Evolutionary conservation across 2,113 vertebrate genomes (phyloP), one percentile per base, ranked within the genome.

Genomic region (Baryphthengus martii): DNA sequence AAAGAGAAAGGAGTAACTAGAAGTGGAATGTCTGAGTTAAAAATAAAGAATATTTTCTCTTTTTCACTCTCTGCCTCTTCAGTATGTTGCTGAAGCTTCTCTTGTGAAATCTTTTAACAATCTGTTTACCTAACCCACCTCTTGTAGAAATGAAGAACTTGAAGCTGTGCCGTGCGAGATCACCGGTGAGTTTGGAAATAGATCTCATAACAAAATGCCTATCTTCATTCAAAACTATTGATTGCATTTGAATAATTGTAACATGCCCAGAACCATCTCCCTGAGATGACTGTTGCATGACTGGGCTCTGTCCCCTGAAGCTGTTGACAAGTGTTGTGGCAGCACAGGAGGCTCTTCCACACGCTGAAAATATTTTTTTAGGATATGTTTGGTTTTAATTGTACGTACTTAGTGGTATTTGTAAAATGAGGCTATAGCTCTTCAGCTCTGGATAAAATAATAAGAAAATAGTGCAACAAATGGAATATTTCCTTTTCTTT

Each of bases 131-230:
- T 82, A 44, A 50, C 53, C 21, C 28, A 11, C n/a, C 49, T 76
- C 80, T 78, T 85, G 44, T 82, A 98, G 98, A 84, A 91, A 70
- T 88, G 97, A 97, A 88, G 97, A 92, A 31, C 70, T 71, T n/a
- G 97, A 86, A 62, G 74, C 71, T 88, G 93, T 93, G 85, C 28
- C 62, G 0, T 95, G 89, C 82, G 96, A 97, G 59, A 98, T 98
- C 94, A 97, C 95, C 80, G 98, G 98, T 98, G 86, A 98, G 98
- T 97, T 66, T 92, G 52, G 67, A 78, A 95, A 39, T 45, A 56
- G 74, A 47, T 66, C 68, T 84, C 55, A 28, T 52, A 68, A 10
- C 23, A 71, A 50, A 63, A 58, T 21, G 0, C 11, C 26, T 71
- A 0, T 25, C 23, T 67, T 67, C 75, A 33, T 66, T 74, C 59